phyloP scores from a whole-genome alignment of 2,797 vertebrate species.

The Zalophus californianus region DNA sequence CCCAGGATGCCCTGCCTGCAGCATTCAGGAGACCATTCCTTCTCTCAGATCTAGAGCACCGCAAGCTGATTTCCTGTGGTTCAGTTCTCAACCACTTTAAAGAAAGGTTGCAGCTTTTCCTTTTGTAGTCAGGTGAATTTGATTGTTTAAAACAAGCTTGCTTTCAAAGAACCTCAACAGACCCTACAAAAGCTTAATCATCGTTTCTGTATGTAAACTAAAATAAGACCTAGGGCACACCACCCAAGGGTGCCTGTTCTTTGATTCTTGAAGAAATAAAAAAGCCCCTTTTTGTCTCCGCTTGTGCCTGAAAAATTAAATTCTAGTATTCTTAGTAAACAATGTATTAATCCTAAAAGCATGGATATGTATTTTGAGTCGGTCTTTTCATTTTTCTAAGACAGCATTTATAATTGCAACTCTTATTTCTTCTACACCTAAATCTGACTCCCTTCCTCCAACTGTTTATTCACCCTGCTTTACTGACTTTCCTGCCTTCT shows the following conservation, averaged over 20 bases:
- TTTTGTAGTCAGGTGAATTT: slow-evolving; percentile 74
- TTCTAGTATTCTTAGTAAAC: slow-evolving; percentile 62
- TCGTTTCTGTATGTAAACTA: slow-evolving; percentile 57
- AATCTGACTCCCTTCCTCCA: slow-evolving; percentile 6
- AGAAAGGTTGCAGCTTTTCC: slow-evolving; percentile 73
- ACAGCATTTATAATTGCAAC: slow-evolving; percentile 16
- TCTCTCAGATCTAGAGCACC: slow-evolving; percentile 62
- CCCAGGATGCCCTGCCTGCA: slow-evolving; percentile 42
- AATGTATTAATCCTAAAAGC: slow-evolving; percentile 58
- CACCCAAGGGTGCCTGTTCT: slow-evolving; percentile 36
- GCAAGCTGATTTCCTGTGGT: slow-evolving; percentile 70
- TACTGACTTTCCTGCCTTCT: neutral
- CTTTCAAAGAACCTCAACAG: slow-evolving; percentile 75
- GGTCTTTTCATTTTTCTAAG: slow-evolving; percentile 56
- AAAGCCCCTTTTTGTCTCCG: slow-evolving; percentile 56
- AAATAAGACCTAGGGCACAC: slow-evolving; percentile 59
- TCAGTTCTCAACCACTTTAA: slow-evolving; percentile 68
- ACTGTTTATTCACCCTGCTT: neutral
- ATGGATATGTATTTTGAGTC: slow-evolving; percentile 34
- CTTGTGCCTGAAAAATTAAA: slow-evolving; percentile 73
- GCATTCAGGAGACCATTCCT: slow-evolving; percentile 58
- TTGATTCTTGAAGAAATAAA: slow-evolving; percentile 66
- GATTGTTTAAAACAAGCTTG: slow-evolving; percentile 80
- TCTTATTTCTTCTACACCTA: neutral
- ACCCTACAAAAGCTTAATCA: slow-evolving; percentile 73